These are phyloP conservation scores for Eolophus roseicapilla DNA, from an alignment of 2,113 vertebrate species.

Conservation along the genomic window DNA sequence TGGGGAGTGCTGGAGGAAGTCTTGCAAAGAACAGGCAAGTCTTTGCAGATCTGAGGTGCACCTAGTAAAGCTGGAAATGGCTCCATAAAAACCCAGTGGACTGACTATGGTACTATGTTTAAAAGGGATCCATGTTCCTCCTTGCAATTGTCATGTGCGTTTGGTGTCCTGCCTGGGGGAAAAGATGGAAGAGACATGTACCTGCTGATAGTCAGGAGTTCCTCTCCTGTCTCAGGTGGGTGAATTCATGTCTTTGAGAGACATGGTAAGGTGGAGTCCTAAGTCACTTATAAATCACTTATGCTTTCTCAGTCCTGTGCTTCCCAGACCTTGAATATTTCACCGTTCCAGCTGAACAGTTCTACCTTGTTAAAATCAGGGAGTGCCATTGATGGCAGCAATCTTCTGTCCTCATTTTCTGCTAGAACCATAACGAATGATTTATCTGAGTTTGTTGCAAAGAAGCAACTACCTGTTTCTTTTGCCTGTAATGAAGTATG, in stretches of 20 bases:
- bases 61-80: not conserved
- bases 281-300: slow-evolving; percentile 12
- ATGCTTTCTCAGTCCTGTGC: not conserved
- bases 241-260: not conserved
- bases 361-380: slow-evolving; percentile 47
- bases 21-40: not conserved
- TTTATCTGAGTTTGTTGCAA: slow-evolving; percentile 19
- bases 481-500: not conserved
- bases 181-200: not conserved
- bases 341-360: slow-evolving; percentile 2
- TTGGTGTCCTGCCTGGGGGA: not conserved
- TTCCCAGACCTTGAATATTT: slow-evolving; percentile 14
- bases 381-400: not conserved
- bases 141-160: not conserved
- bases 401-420: slow-evolving; percentile 51
- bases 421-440: slow-evolving; percentile 9
- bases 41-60: not conserved
- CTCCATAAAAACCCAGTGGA: not conserved
- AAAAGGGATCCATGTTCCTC: not conserved
- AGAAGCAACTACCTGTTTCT: not conserved
- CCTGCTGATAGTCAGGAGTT: not conserved
- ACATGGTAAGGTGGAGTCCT: not conserved
- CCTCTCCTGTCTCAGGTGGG: not conserved
- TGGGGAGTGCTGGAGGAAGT: not conserved
- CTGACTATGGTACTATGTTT: rapidly evolving